Base-by-base conservation (phyloP, 2,797 vertebrate genomes). In the Labroides dimidiatus region DNA sequence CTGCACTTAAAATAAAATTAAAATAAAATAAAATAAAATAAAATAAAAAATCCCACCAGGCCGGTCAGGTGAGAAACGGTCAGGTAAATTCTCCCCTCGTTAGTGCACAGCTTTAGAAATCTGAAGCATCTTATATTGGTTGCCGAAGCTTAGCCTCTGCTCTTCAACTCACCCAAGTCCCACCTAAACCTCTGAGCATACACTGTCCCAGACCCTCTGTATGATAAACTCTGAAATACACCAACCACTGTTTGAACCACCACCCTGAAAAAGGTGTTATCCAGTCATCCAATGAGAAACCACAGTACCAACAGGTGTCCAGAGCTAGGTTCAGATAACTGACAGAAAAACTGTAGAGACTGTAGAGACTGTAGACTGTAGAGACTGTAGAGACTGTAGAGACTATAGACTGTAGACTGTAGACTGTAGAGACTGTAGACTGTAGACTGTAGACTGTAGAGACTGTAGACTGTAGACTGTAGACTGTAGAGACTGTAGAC, bases 71-170 rank as follows among this genome's bases (percentile, higher is more conserved):
- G 69, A 69, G 72, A 65, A 68, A 59, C 16, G 21, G 64, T 70
- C 55, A 53, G 23, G 54, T 23, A 24, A 30, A 20, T 60, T 62
- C 47, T 66, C 13, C 69, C 24, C 16, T 51, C 58, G 54, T 75
- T 69, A 72, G 90, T 92, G 91, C 92, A 91, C 75, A 88, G 89
- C 90, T 93, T 93, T 89, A 78, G 80, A 93, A 93, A 93, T 93
- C 92, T 92, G 92, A 87, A 82, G 90, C 90, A 78, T 89, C 88
- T 84, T 78, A 77, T 79, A 64, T 83, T 79, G 73, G 72, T 88
- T 89, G 86, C 85, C 83, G 64, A 87, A 84, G 84, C 84, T 82
- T 63, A 75, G 64, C 72, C 68, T 74, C 55, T 78, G 77, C 76
- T 82, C 68, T 69, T 80, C 49, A 57, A 58, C 61, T 77, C 70